Base-by-base conservation (phyloP, 2,113 vertebrate genomes). In the Microcebus jonahi region DNA sequence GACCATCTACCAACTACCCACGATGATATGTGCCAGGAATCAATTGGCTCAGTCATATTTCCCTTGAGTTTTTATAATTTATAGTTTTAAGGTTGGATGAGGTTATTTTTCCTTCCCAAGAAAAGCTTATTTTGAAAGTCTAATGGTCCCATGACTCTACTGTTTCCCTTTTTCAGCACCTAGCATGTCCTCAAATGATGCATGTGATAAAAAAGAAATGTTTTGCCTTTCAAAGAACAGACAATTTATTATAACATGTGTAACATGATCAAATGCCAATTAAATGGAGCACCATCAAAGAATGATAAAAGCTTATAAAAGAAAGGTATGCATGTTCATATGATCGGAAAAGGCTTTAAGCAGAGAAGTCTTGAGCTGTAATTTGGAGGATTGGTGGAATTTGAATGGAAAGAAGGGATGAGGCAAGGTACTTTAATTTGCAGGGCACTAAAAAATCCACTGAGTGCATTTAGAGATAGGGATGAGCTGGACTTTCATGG, bases 31-130 rank as follows among this genome's bases (percentile, higher is more conserved):
- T 89, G 45, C 70, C 90, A 77, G 17, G 65, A 87, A 93, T 89
- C 36, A 85, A 59, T 88, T 97, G 76, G 29, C n/a, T 94, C 34
- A 92, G 20, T 88, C 27, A 67, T 76, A 79, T 82, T 87, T 87
- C 29, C 15, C 18, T 67, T 75, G 21, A 53, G 4, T 76, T 81
- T 94, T 36, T 88, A 11, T 92, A 84, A 90, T 77, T 81, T 88
- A 61, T 68, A 76, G 23, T 53, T 80, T 79, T 39, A 88, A 88
- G 48, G 21, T 90, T 97, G 29, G 17, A 53, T 90, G 25, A 88
- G 45, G 12, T 92, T 71, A 87, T 34, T 95, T 91, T 83, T 55
- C 31, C 12, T 36, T 53, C 25, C 11, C 17, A 12, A 2, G 3
- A 59, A 92, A 71, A 88, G 27, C 17, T 85, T 34, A 34, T 65